Conservation (phyloP, 2,888 invertebrate genomes). For the Baccha elongata region DNA sequence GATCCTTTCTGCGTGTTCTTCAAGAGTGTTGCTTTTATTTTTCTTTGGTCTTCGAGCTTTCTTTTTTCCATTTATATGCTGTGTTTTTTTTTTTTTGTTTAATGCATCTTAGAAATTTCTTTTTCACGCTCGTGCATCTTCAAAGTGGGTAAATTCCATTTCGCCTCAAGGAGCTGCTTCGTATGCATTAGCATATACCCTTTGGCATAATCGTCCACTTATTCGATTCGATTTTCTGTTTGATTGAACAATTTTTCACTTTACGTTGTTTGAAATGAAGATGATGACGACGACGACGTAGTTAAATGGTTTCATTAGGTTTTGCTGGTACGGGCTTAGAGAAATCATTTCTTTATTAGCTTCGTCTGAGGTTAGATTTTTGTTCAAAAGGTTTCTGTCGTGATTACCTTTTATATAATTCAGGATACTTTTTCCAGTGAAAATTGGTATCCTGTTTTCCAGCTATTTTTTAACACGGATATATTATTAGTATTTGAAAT, state of each 20-base stretch:
- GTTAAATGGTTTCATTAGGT: conserved; percentile 71
- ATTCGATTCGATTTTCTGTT: conserved; percentile 73
- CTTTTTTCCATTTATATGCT: conserved; percentile 12
- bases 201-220: conserved; percentile 71
- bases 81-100: conserved; percentile 34
- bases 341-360: conserved; percentile 10
- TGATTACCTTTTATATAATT: not conserved
- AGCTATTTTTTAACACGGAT: too few species aligned
- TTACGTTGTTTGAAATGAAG: conserved; percentile 40
- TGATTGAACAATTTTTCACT: conserved; percentile 74
- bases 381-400: conserved; percentile 9
- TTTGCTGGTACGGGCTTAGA: not conserved
- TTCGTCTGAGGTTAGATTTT: conserved; percentile 8
- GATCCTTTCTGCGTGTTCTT: conserved; percentile 62
- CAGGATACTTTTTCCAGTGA: not conserved
- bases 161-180: conserved; percentile 63
- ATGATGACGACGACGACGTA: conserved; percentile 12
- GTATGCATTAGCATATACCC: conserved; percentile 74
- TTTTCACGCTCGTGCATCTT: conserved; percentile 39
- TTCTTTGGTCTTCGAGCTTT: conserved; percentile 54
- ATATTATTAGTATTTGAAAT: too few species aligned
- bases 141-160: conserved; percentile 70
- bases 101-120: conserved; percentile 49
- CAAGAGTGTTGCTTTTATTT: conserved; percentile 43
- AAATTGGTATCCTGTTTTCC: too few species aligned